phyloP scores from a whole-genome alignment of 2,797 vertebrate genomes.

The Chloroceryle amazona region DNA sequence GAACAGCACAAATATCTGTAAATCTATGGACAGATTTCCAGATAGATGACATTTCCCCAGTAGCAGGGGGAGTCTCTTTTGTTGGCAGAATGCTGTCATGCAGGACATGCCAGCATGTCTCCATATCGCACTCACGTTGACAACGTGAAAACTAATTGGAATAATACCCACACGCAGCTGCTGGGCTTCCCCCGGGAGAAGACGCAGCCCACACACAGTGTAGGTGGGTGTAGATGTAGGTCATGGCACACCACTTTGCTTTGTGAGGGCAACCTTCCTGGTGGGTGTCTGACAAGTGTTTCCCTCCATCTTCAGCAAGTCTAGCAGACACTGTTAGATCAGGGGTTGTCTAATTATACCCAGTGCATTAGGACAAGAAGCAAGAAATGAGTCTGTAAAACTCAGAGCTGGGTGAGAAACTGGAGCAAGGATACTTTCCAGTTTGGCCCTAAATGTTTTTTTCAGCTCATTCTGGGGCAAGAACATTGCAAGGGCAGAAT shows the following conservation, averaged over 20 bases:
- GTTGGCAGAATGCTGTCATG: constrained; percentile 15
- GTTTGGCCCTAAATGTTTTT: accelerated
- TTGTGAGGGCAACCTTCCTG: background rate
- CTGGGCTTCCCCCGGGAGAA: constrained; percentile 47
- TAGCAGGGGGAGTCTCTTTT: background rate
- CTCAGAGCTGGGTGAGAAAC: background rate
- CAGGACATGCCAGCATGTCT: constrained; percentile 27
- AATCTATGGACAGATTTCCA: background rate
- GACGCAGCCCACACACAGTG: background rate
- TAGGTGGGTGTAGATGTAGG: constrained; percentile 25
- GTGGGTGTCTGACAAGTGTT: constrained; percentile 10
- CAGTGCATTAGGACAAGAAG: background rate
- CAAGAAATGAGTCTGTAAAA: background rate
- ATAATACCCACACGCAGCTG: constrained; percentile 27
- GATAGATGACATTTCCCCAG: background rate
- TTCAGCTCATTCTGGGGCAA: background rate
- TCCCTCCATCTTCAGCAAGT: background rate
- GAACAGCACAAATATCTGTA: background rate
- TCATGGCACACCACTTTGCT: background rate
- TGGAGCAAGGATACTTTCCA: background rate
- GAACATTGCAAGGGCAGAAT: background rate
- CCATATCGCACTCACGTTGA: background rate
- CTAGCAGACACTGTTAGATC: background rate
- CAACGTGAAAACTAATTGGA: background rate
- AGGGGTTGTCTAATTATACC: background rate